Base-by-base conservation (phyloP, 2,113 vertebrate species). In the Crotalus helleri region DNA sequence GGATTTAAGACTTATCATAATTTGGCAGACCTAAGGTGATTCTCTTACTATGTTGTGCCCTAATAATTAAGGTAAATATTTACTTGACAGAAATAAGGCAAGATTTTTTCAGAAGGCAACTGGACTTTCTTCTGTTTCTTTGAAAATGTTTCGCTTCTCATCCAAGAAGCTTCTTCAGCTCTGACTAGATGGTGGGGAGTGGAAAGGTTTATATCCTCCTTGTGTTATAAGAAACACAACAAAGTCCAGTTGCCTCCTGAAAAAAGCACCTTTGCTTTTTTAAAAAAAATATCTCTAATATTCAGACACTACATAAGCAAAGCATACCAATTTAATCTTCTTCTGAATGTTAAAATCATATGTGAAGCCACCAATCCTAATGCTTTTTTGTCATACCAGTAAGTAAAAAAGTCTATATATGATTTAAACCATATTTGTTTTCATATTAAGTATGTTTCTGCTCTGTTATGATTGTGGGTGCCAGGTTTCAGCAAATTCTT, bases 281-380 rank as follows among this genome's bases (percentile, higher is more conserved):
- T 57, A 21, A 15, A 64, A 64, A 29, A 64, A 19, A 9, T 39
- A 9, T 85, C 49, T 85, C 39, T 55, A 93, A 87, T 86, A 64
- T 61, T 85, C n/a, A 86, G 88, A 39, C 46, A 61, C 33, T 90
- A 24, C 6, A 85, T 53, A 39, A 39, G 23, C 23, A 86, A 92
- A 53, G 29, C 6, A 58, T 49, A 57, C 11, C 15, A 11, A 3
- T 13, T 88, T 69, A 24, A 88, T 6, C 96, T 96, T 96, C 97
- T 97, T 96, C 24, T 90, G 95, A 95, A 93, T 93, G 95, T 96
- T 69, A 23, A 96, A 97, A 97, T 97, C 97, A 95, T 90, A 97
- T 98, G 97, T 97, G 96, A 98, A 98, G 97, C 97, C 97, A 96
- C 97, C 97, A 95, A 96, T 95, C 95, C 92, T 95, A 96, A 93